These are phyloP conservation scores for Papilio xuthus DNA, from an alignment of 1,140 invertebrate species.

Conservation along the genomic window DNA sequence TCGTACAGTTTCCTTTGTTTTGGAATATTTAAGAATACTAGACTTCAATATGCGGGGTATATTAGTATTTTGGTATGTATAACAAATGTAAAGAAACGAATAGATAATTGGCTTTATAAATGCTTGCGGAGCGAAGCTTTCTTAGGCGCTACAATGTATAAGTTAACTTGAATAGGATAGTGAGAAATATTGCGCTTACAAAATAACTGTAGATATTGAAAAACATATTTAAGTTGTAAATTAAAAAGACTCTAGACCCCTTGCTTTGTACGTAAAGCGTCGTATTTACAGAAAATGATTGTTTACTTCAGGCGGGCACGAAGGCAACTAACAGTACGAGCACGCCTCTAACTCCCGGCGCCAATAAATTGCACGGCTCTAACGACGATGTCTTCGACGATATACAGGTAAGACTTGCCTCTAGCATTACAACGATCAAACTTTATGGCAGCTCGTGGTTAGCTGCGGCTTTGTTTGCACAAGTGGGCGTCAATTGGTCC, in stretches of 20 bases:
- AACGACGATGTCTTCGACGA: slow-evolving; percentile 80
- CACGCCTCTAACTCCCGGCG: slow-evolving; percentile 73
- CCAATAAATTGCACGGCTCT: slow-evolving; percentile 74
- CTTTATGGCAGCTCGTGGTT: not conserved
- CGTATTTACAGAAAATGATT: slow-evolving; percentile 39
- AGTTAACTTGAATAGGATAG: not conserved
- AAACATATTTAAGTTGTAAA: not conserved
- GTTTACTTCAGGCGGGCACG: slow-evolving; percentile 68
- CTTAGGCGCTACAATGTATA: not conserved
- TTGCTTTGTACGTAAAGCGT: slow-evolving; percentile 25
- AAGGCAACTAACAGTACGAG: slow-evolving; percentile 76
- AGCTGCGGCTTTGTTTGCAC: not conserved
- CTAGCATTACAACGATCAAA: slow-evolving; percentile 34
- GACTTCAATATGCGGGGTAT: not conserved
- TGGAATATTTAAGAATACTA: not conserved
- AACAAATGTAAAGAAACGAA: not conserved
- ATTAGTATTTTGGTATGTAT: not conserved
- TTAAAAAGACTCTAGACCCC: not conserved
- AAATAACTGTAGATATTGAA: too few species aligned
- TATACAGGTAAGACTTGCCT: slow-evolving; percentile 71
- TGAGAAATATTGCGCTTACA: too few species aligned
- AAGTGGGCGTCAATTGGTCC: not conserved
- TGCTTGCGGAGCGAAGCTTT: not conserved
- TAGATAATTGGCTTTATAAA: not conserved
- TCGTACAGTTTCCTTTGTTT: too few species aligned